Evolutionary conservation across 2,797 vertebrate genomes (phyloP).

Genomic region (Gephyroberyx darwinii): DNA sequence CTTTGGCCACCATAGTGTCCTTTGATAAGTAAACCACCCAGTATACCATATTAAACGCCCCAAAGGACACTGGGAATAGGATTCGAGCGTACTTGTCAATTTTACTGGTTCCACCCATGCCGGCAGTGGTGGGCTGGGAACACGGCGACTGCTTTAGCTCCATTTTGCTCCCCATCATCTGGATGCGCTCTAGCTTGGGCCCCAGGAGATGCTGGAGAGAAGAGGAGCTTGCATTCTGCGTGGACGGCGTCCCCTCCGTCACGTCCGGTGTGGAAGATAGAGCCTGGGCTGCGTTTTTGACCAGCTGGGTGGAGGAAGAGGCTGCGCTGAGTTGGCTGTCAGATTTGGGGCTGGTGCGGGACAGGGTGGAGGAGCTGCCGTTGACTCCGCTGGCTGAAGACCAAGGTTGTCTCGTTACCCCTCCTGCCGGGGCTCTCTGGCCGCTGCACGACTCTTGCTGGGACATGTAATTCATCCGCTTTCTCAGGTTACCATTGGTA

Average conservation of each 20-base stretch:
- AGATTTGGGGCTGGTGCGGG: slow-evolving; percentile 89
- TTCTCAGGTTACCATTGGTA: slow-evolving; percentile 92
- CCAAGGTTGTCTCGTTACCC: slow-evolving; percentile 69
- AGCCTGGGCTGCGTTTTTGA: slow-evolving; percentile 82
- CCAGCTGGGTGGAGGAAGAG: slow-evolving; percentile 80
- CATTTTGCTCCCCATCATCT: slow-evolving; percentile 84
- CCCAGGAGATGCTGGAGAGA: slow-evolving; percentile 87
- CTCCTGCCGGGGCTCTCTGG: slow-evolving; percentile 79
- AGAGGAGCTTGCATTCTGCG: slow-evolving; percentile 74
- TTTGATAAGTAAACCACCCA: slow-evolving; percentile 99
- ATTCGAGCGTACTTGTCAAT: slow-evolving; percentile 99
- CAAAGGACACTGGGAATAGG: slow-evolving; percentile 97
- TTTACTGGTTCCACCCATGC: slow-evolving; percentile 92
- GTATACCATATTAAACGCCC: slow-evolving; percentile 99
- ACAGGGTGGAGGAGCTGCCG: slow-evolving; percentile 80
- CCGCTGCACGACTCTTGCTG: slow-evolving; percentile 82
- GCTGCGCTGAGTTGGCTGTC: slow-evolving; percentile 86
- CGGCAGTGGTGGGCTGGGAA: slow-evolving; percentile 80
- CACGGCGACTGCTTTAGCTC: slow-evolving; percentile 82
- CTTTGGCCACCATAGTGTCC: slow-evolving; percentile 92
- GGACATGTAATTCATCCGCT: slow-evolving; percentile 87
- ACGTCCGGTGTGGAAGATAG: slow-evolving; percentile 86
- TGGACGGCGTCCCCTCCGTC: slow-evolving; percentile 78
- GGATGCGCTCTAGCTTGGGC: slow-evolving; percentile 89
- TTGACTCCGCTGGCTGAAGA: slow-evolving; percentile 73